phyloP scores from a whole-genome alignment of 2,113 vertebrate species.

The Loxodonta africana region DNA sequence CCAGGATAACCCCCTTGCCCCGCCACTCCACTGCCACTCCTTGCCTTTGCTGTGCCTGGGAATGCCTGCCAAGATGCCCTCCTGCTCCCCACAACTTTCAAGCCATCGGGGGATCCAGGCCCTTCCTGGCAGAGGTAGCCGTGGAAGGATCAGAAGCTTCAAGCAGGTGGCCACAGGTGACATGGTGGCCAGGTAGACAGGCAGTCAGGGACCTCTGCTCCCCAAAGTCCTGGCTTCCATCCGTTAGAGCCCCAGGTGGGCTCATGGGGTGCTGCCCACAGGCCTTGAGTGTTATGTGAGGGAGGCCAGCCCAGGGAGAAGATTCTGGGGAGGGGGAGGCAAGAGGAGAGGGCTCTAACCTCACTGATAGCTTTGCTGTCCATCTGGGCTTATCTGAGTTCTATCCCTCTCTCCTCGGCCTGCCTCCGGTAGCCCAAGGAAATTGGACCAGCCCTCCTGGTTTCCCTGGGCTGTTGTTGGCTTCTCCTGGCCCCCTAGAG shows the following conservation, averaged over 20 bases:
- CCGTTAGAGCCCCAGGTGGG: neutral
- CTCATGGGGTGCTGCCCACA: neutral
- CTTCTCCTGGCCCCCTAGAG: neutral
- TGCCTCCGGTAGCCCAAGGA: neutral
- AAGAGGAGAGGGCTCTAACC: neutral
- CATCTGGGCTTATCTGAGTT: neutral
- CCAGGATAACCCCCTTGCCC: neutral
- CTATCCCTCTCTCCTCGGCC: neutral
- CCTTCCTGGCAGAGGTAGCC: neutral
- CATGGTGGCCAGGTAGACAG: neutral
- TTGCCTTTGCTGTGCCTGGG: neutral
- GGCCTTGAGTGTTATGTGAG: neutral
- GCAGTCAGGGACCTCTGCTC: neutral
- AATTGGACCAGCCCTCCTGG: neutral
- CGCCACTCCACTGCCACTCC: neutral
- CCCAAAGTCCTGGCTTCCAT: neutral
- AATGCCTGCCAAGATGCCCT: neutral
- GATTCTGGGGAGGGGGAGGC: no score
- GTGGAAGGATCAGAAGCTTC: conserved; percentile 4
- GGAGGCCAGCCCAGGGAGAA: neutral
- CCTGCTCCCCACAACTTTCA: neutral
- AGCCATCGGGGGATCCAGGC: neutral
- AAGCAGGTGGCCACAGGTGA: neutral
- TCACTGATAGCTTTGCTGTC: neutral
- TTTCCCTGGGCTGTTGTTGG: neutral